These are phyloP conservation scores for Brachyopa scutellaris DNA, from an alignment of 2,888 invertebrate species.

Conservation along the genomic window DNA sequence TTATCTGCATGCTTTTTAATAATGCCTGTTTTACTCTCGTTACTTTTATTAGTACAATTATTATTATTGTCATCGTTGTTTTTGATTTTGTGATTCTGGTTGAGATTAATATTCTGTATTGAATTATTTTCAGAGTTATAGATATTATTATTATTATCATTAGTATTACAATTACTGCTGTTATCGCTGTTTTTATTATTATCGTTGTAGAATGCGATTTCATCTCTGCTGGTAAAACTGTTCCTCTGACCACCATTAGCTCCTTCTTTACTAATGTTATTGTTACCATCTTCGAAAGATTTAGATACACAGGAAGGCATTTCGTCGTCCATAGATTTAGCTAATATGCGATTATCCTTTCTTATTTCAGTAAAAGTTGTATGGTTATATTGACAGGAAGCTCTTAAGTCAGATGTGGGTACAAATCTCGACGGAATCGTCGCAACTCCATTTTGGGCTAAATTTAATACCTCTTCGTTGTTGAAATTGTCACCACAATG, in stretches of 20 bases:
- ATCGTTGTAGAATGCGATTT: constrained; percentile 74
- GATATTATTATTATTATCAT: constrained; percentile 74
- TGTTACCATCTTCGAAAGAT: constrained; percentile 34
- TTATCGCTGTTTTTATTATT: constrained; percentile 68
- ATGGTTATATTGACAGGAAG: constrained; percentile 13
- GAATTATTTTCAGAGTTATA: constrained; percentile 77
- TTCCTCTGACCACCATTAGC: constrained; percentile 41
- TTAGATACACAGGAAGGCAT: background rate
- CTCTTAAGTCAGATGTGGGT: constrained; percentile 46
- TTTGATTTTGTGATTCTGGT: constrained; percentile 36
- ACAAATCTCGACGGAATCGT: constrained; percentile 35
- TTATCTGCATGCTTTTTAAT: constrained; percentile 28
- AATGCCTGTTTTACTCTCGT: constrained; percentile 5
- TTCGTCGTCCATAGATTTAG: background rate
- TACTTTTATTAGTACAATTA: constrained; percentile 45
- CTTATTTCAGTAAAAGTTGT: constrained; percentile 8
- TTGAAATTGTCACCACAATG: constrained; percentile 63
- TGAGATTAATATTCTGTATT: constrained; percentile 71
- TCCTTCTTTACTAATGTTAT: constrained; percentile 62
- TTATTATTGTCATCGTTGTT: constrained; percentile 55
- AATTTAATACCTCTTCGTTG: constrained; percentile 80
- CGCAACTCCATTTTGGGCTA: constrained; percentile 76
- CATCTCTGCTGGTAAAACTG: constrained; percentile 60
- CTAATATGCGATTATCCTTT: background rate
- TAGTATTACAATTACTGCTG: constrained; percentile 16